Evolutionary conservation across 1,140 invertebrate species (phyloP).

Genomic region (Hyposmocoma kahamanoa): DNA sequence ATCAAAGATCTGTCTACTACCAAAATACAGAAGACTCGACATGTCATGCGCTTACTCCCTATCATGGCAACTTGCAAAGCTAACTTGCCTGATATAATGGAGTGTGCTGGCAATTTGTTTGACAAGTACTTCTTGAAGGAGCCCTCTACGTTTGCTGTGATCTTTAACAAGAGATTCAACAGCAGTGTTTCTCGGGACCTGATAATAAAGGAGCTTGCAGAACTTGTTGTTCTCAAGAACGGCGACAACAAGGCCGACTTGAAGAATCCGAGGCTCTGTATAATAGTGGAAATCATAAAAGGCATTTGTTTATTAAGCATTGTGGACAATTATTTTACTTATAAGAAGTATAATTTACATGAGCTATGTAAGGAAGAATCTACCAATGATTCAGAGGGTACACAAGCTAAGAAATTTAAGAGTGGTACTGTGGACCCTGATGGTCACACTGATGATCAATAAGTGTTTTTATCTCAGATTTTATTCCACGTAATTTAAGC

Average conservation of each 20-base stretch:
- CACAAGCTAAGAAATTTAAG: conserved; percentile 59
- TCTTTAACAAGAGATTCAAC: conserved; percentile 88
- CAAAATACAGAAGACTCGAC: conserved; percentile 80
- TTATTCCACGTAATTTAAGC: conserved; percentile 4
- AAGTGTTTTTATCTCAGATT: conserved; percentile 12
- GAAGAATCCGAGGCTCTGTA: conserved; percentile 82
- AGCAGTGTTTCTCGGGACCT: conserved; percentile 80
- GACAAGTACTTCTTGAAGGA: conserved; percentile 84
- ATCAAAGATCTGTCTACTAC: conserved; percentile 81
- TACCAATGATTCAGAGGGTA: conserved; percentile 42
- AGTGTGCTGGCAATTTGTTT: conserved; percentile 77
- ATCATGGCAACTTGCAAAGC: conserved; percentile 88
- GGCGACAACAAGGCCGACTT: conserved; percentile 83
- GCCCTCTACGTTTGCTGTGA: conserved; percentile 83
- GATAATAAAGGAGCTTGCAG: conserved; percentile 82
- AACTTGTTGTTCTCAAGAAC: conserved; percentile 79
- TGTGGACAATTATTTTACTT: conserved; percentile 62
- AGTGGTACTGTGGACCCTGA: conserved; percentile 30
- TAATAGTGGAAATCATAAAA: conserved; percentile 86
- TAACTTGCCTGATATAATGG: conserved; percentile 82
- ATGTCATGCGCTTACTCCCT: conserved; percentile 85
- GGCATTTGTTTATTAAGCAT: conserved; percentile 60
- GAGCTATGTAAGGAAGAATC: conserved; percentile 57
- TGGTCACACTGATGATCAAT: conserved; percentile 29
- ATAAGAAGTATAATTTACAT: conserved; percentile 64